Evolutionary conservation across 2,113 vertebrate species (phyloP).

Genomic region (Scophthalmus maximus): DNA sequence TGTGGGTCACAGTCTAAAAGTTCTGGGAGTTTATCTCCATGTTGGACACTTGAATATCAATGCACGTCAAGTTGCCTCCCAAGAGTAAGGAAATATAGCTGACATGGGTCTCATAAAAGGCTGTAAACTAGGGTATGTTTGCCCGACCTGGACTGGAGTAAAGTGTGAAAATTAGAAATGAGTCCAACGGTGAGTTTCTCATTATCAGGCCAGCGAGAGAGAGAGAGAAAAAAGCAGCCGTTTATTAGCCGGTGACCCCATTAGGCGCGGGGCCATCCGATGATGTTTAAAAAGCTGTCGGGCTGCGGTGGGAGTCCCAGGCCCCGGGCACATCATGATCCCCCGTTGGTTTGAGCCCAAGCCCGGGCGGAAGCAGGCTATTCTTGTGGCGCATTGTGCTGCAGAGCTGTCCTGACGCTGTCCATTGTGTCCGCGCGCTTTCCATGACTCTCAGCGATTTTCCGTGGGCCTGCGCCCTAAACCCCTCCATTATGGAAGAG

Average conservation of each 20-base stretch:
- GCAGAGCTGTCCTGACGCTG: slow-evolving; percentile 47
- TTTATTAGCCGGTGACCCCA: slow-evolving; percentile 62
- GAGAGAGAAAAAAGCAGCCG: no score
- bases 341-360: slow-evolving; percentile 47
- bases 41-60: not conserved
- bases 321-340: slow-evolving; percentile 53
- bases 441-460: slow-evolving; percentile 80
- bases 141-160: no score
- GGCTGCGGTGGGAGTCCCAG: slow-evolving; percentile 61
- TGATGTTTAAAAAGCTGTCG: slow-evolving; percentile 67
- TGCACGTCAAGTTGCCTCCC: no score
- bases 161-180: no score
- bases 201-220: slow-evolving; percentile 39
- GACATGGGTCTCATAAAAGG: not conserved
- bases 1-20: not conserved
- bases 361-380: slow-evolving; percentile 62
- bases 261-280: slow-evolving; percentile 53
- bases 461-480: slow-evolving; percentile 66
- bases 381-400: slow-evolving; percentile 68
- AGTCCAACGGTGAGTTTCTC: slow-evolving; percentile 33
- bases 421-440: slow-evolving; percentile 65
- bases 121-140: not conserved
- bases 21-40: not conserved
- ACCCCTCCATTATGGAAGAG: slow-evolving; percentile 75
- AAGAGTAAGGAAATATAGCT: not conserved